Evolutionary conservation across 2,888 invertebrate genomes (phyloP).

Genomic region (Pasiphila rectangulata): DNA sequence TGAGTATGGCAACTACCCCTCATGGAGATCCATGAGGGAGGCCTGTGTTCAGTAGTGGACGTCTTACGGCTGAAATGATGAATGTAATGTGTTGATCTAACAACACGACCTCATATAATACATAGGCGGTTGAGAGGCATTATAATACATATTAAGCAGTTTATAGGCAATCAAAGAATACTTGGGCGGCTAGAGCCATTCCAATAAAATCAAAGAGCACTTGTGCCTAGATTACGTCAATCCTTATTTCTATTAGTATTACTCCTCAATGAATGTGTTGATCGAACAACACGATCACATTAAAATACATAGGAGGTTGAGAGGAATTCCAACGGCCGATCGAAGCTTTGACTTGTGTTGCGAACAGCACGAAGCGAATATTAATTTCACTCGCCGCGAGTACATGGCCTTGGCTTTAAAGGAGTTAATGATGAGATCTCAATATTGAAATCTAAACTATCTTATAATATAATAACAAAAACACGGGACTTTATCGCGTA

Average conservation of each 20-base stretch:
- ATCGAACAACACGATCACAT: conserved; percentile 42
- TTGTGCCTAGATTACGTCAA: background rate
- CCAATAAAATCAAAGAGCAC: too few species aligned
- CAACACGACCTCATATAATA: conserved; percentile 47
- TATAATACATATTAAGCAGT: too few species aligned
- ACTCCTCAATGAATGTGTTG: conserved; percentile 11
- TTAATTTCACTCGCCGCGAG: conserved; percentile 3
- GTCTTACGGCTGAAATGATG: too few species aligned
- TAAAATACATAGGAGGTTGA: conserved; percentile 49
- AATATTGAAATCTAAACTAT: background rate
- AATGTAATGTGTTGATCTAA: conserved; percentile 37
- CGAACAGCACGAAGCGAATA: conserved; percentile 16
- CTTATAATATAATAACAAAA: background rate
- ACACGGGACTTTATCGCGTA: too few species aligned
- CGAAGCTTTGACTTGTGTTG: conserved; percentile 28
- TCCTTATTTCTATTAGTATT: background rate
- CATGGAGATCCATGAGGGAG: too few species aligned
- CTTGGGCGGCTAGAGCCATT: too few species aligned
- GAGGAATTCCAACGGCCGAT: conserved; percentile 51
- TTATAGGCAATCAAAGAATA: too few species aligned
- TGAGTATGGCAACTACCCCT: too few species aligned
- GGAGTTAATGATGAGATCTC: background rate
- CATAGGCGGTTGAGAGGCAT: conserved; percentile 45
- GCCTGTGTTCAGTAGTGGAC: too few species aligned
- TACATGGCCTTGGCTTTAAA: background rate